A percentile compares a stretch with the other conserved stretches of the same genome.
Evolutionary conservation across 2,888 invertebrate genomes (phyloP).

Genomic region (Tenthredo scrophulariae): DNA sequence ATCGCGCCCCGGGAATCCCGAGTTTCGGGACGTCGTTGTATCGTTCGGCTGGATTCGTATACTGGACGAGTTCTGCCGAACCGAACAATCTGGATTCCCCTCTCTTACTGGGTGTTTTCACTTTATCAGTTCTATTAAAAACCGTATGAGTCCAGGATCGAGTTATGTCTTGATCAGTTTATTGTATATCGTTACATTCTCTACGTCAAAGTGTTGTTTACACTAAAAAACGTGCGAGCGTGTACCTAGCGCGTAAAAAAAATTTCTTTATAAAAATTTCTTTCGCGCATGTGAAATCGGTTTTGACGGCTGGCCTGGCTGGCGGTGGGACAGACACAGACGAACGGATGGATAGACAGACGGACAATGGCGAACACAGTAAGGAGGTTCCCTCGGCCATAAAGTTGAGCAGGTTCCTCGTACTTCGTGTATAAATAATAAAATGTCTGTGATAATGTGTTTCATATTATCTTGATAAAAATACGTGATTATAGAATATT

Average conservation of each 20-base stretch:
- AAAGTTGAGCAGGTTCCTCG: slow-evolving; percentile 39
- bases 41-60: slow-evolving; percentile 36
- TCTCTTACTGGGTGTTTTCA: slow-evolving; percentile 49
- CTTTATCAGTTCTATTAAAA: slow-evolving; percentile 47
- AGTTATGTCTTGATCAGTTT: slow-evolving; percentile 20
- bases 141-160: not conserved
- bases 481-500: not conserved
- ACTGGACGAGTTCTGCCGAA: slow-evolving; percentile 33
- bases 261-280: slow-evolving; percentile 13
- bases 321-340: not conserved
- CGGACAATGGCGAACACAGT: slow-evolving; percentile 64
- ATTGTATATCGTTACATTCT: not conserved
- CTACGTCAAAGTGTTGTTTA: slow-evolving; percentile 38
- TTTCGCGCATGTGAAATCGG: slow-evolving; percentile 62
- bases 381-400: slow-evolving; percentile 52
- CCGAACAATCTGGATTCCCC: slow-evolving; percentile 44
- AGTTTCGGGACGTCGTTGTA: not conserved
- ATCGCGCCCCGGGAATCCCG: not conserved
- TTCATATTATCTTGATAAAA: slow-evolving; percentile 22
- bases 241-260: not conserved
- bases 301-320: slow-evolving; percentile 65
- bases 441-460: slow-evolving; percentile 33
- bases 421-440: not conserved
- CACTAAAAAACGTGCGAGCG: not conserved
- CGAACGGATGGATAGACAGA: slow-evolving; percentile 21